Percentiles rank a stretch among this genome's conserved stretches.
Evolutionary conservation across 2,888 invertebrate species (phyloP).

Genomic region (Hypomecis atomaria): DNA sequence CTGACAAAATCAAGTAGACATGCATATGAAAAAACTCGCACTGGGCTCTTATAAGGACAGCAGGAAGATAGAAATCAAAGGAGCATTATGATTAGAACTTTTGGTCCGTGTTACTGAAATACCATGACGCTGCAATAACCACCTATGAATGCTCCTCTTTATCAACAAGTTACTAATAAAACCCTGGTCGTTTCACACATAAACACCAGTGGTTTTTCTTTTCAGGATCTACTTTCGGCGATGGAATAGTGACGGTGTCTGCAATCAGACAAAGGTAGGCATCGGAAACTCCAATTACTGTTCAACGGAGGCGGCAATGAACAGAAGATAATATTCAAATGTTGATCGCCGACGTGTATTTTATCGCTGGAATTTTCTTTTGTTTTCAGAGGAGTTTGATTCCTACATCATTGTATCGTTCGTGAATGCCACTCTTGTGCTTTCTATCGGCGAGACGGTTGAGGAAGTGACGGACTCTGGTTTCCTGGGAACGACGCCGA

Average conservation of each 20-base stretch:
- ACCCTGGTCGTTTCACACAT: slow-evolving; percentile 88
- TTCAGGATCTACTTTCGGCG: slow-evolving; percentile 87
- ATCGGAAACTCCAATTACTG: slow-evolving; percentile 58
- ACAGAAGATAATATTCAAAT: slow-evolving; percentile 52
- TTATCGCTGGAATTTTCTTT: slow-evolving; percentile 72
- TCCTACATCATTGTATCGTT: slow-evolving; percentile 99
- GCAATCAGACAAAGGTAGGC: slow-evolving; percentile 76
- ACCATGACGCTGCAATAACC: slow-evolving; percentile 79
- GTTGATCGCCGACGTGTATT: slow-evolving; percentile 42
- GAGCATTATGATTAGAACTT: slow-evolving; percentile 78
- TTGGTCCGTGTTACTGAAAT: slow-evolving; percentile 84
- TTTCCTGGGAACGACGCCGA: slow-evolving; percentile 99
- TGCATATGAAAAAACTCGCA: background rate
- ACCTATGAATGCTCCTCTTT: slow-evolving; percentile 81
- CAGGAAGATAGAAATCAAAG: slow-evolving; percentile 35
- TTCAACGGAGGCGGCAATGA: slow-evolving; percentile 62
- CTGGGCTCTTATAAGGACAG: background rate
- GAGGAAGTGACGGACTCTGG: slow-evolving; percentile 99
- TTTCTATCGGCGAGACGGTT: slow-evolving; percentile 99
- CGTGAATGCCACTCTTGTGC: slow-evolving; percentile 97
- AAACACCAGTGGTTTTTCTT: slow-evolving; percentile 97
- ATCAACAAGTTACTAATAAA: slow-evolving; percentile 84
- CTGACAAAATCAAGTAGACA: background rate
- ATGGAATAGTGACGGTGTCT: slow-evolving; percentile 74
- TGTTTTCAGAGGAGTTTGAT: slow-evolving; percentile 97